Evolutionary conservation across 2,888 invertebrate genomes (phyloP), one percentile per base, ranked within the genome.

Genomic region (Campoplex capitator): DNA sequence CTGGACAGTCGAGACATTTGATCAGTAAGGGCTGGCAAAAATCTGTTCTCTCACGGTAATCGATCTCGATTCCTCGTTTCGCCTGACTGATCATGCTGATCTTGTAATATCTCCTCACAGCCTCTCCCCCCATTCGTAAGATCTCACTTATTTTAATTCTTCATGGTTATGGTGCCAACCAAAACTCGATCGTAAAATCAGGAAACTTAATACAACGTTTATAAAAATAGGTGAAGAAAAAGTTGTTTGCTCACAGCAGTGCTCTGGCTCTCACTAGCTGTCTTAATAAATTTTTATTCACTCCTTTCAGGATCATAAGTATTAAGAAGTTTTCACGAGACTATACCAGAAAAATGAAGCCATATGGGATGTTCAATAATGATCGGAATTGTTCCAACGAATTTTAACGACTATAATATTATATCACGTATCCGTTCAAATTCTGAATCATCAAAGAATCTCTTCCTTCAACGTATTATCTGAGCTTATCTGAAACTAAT

Each of bases 31-130:
- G 58, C 56, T 68, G 65, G 54, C n/a, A 80, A 80, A 86, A 76
- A 82, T 68, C 48, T 16, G 42, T 75, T 82, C 73, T 87, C 88
- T 83, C 86, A 88, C 86, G 84, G 83, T 73, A 82, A 88, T 87
- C 87, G 73, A 88, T 88, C 87, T 83, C 56, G 56, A 48, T 62
- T 32, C 79, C 62, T 75, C 74, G 88, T 76, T 65, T 78, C 86
- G 70, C 65, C 35, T 38, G 51, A 62, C 51, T 78, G 81, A 16
- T 38, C 67, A 32, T 58, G 42, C 70, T 65, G 75, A 51, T 74
- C 81, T 73, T 38, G 58, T 28, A 62, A 78, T 76, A 76, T 75
- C 65, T 83, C 38, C 35, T 67, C 78, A n/a, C 58, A 42, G 6
- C 23, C 23, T 68, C 67, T 70, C 28, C 54, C 68, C 8, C 56